phyloP scores from a whole-genome alignment of 2,888 invertebrate species.

The Gasteruption jaculator region DNA sequence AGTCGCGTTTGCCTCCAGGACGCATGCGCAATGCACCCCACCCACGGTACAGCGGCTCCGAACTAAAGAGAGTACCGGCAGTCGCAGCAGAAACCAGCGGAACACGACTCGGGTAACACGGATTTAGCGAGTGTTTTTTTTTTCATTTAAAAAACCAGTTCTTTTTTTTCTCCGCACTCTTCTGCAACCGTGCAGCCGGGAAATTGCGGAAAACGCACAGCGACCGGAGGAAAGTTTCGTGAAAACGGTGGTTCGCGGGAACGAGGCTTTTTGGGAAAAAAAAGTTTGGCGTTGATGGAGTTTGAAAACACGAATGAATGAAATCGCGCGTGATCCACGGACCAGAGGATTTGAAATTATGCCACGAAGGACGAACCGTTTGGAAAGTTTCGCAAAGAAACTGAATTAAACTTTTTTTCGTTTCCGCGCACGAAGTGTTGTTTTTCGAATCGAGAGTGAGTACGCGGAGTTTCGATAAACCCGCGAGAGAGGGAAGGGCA shows the following conservation, averaged over 20 bases:
- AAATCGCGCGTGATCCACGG: neutral
- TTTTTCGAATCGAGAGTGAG: neutral
- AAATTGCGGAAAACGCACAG: conserved; percentile 7
- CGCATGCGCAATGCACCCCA: conserved; percentile 28
- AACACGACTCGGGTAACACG: neutral
- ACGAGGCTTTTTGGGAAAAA: conserved; percentile 15
- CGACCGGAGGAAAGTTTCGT: no score
- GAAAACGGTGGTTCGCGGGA: conserved; percentile 6
- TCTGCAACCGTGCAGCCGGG: conserved; percentile 30
- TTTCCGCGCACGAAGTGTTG: conserved; percentile 10
- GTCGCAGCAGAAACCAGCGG: no score
- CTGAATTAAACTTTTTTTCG: no score
- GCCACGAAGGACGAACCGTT: no score
- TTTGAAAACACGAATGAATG: conserved; percentile 2
- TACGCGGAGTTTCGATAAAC: neutral
- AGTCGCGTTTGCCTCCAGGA: no score
- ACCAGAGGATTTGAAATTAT: no score
- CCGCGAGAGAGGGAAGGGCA: neutral
- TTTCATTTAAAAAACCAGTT: neutral
- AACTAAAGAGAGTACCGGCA: no score
- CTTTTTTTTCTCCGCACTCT: neutral
- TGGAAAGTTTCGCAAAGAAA: no score
- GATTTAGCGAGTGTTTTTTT: neutral
- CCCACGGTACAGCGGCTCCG: no score
- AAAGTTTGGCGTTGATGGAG: conserved; percentile 8